phyloP scores from a whole-genome alignment of 2,113 vertebrate species.

The Lynx canadensis region DNA sequence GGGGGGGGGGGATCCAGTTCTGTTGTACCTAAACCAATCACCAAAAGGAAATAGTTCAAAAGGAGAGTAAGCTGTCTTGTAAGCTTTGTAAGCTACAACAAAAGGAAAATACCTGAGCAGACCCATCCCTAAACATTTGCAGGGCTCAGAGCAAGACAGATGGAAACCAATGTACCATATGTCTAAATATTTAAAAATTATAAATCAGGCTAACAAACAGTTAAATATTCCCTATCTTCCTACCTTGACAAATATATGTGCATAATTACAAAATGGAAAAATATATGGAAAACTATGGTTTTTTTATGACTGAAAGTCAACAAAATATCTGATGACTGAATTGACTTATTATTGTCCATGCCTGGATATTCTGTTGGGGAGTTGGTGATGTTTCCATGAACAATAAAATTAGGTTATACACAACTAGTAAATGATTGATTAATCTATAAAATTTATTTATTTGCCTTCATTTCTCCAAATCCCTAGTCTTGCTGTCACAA shows the following conservation, averaged over 20 bases:
- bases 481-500: background rate
- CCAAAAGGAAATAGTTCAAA: background rate
- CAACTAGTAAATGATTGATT: background rate
- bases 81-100: background rate
- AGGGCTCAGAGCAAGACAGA: background rate
- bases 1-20: background rate
- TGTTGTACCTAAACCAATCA: background rate
- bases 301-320: background rate
- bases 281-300: background rate
- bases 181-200: conserved; percentile 27
- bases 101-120: conserved; percentile 1
- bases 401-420: conserved; percentile 11
- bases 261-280: conserved; percentile 25
- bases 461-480: background rate
- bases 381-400: background rate
- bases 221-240: background rate
- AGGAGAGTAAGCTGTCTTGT: background rate
- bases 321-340: background rate
- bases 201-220: background rate
- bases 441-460: background rate
- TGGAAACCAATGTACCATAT: background rate
- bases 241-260: background rate
- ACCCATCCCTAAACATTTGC: background rate
- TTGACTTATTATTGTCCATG: background rate
- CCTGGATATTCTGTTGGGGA: background rate